Conservation (phyloP, 1,140 invertebrate species). For the Musca domestica region DNA sequence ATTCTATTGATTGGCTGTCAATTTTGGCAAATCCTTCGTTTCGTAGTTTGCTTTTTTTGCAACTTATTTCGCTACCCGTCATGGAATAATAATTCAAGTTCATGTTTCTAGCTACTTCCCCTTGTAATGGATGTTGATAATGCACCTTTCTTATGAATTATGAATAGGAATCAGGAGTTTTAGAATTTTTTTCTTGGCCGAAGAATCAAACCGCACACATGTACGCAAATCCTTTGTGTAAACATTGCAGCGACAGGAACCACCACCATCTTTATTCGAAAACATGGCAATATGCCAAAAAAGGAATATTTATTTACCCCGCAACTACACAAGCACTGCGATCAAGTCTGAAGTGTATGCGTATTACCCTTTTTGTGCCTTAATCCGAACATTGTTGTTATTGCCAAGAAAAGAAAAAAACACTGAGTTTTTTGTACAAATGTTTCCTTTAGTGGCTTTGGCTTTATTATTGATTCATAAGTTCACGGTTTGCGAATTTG, state of each 20-base stretch:
- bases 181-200: background rate
- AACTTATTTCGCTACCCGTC: background rate
- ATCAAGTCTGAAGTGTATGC: background rate
- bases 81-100: too few species aligned
- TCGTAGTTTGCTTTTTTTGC: constrained; percentile 1
- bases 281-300: constrained; percentile 27
- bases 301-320: constrained; percentile 14
- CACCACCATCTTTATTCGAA: too few species aligned
- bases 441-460: background rate
- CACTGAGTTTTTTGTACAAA: background rate
- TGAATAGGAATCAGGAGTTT: constrained; percentile 1
- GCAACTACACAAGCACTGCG: constrained; percentile 18
- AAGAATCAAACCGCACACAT: background rate
- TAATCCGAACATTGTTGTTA: background rate
- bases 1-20: constrained; percentile 18
- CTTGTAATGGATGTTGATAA: too few species aligned
- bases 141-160: background rate
- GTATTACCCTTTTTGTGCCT: constrained; percentile 26
- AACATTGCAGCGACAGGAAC: background rate
- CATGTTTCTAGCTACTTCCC: too few species aligned
- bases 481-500: too few species aligned
- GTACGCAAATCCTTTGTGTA: constrained; percentile 17
- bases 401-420: too few species aligned
- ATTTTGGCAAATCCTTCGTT: constrained; percentile 17
- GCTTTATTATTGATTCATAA: constrained; percentile 21